Percentiles rank a stretch among this genome's conserved stretches.
Conservation (phyloP, 2,888 invertebrate species). For the Pemphredon lugubris region DNA sequence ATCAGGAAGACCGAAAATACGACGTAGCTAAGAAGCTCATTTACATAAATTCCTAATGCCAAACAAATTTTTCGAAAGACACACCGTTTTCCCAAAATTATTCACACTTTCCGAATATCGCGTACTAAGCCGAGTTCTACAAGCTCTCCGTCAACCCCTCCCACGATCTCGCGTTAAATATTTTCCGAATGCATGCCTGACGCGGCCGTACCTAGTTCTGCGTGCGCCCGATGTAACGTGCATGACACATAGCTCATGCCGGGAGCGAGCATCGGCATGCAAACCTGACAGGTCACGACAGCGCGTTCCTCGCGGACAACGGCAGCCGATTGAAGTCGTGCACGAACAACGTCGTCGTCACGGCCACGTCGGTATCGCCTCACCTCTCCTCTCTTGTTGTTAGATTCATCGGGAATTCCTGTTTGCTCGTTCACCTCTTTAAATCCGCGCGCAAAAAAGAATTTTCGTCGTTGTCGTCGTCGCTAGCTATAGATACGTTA, state of each 20-base stretch:
- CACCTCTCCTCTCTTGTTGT: conserved; percentile 20
- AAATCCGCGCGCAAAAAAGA: neutral
- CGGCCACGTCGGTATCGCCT: conserved; percentile 19
- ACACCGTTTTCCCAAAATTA: no score
- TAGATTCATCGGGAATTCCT: neutral
- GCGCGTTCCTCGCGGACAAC: conserved; percentile 56
- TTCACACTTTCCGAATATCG: no score
- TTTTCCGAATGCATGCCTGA: neutral
- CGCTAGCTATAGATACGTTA: no score
- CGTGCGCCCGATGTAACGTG: conserved; percentile 32
- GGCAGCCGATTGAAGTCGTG: conserved; percentile 58
- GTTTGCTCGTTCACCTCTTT: no score
- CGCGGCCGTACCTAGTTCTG: conserved; percentile 43
- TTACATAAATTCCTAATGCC: no score
- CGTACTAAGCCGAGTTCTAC: no score
- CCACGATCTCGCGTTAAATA: neutral
- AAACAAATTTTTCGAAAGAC: no score
- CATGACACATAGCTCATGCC: conserved; percentile 55
- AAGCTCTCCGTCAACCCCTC: neutral
- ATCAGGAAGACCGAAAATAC: no score
- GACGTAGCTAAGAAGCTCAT: no score
- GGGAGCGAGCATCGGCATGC: conserved; percentile 66
- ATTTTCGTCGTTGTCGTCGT: no score
- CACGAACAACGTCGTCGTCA: conserved; percentile 44
- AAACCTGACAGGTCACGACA: conserved; percentile 72